Percentiles rank a stretch among this genome's conserved stretches.
phyloP scores from a whole-genome alignment of 2,797 vertebrate genomes.

The Helostoma temminkii region DNA sequence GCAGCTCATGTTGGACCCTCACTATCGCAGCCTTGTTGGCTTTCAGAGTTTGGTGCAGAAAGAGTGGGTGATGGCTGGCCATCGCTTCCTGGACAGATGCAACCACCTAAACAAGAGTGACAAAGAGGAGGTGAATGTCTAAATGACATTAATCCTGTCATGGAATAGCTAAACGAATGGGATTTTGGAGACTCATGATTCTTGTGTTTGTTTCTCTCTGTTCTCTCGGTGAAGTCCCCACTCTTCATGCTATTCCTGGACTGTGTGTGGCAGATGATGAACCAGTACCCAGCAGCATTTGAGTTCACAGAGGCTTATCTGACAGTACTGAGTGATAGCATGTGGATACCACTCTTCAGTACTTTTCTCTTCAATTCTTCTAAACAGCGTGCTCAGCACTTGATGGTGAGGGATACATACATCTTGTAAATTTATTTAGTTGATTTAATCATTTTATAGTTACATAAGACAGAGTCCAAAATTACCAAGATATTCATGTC shows the following conservation, averaged over 20 bases:
- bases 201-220: background rate
- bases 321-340: conserved; percentile 91
- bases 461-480: too few species aligned
- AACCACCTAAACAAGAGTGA: conserved; percentile 96
- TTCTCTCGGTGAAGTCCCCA: conserved; percentile 84
- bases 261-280: conserved; percentile 96
- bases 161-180: background rate
- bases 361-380: conserved; percentile 97
- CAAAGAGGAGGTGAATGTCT: conserved; percentile 89
- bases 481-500: too few species aligned
- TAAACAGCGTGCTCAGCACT: conserved; percentile 90
- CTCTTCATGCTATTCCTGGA: conserved; percentile 96
- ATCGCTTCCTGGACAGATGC: conserved; percentile 95
- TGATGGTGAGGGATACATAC: conserved; percentile 84
- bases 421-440: too few species aligned
- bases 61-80: conserved; percentile 98
- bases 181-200: background rate
- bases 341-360: conserved; percentile 93
- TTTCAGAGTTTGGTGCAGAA: conserved; percentile 98
- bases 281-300: conserved; percentile 94
- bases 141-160: background rate
- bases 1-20: conserved; percentile 96
- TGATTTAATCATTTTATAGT: too few species aligned
- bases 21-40: conserved; percentile 91
- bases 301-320: conserved; percentile 96